Base-by-base conservation (phyloP, 2,888 invertebrate species). In the Oconnorella tubifera region DNA sequence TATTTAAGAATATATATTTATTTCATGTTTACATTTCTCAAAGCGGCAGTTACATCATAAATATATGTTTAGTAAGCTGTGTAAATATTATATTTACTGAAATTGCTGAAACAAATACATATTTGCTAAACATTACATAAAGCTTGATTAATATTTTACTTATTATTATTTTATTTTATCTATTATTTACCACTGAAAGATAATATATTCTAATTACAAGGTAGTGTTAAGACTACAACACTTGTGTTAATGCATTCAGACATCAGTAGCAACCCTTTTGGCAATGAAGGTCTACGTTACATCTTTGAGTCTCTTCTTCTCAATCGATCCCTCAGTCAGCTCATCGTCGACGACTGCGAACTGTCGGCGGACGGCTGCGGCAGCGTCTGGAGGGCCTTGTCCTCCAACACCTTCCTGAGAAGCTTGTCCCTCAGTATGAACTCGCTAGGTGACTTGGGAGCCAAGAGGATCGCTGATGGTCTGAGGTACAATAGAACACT, bases 281-380 rank as follows among this genome's bases (percentile, higher is more conserved):
- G 75, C 1, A 76, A 79, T 50, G 72, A 72, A 10, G 77, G 79
- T 1, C 68, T 75, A 40, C 72, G 73, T 62, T 72, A 75, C 63
- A 70, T 80, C 51, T 66, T 74, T 27, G 74, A 75, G 25, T 74
- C 75, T 60, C 65, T 80, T 27, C 75, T 75, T 25, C 74, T 74
- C 33, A 75, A 76, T 53, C 72, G 77, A 4, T 70, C 73, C 3
- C 66, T 79, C 25, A 67, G 69, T n/a, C 77, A 78, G 28, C 59
- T 80, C 3, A 77, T 75, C 65, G 64, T 79, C 4, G 80, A 80
- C 69, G 78, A 78, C 65, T 80, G 79, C 70, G 75, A 75, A 19
- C 69, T 80, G 3, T 75, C 78, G 1, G 65, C 72, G 6, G 68
- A 64, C 4, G 78, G 77, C 10, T 78, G 78, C 66, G 67, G 69